Evolutionary conservation across 30 jellyfish, hydroid and myxozoan species (phyloP), one percentile per base, ranked within the genome.

Genomic region (Hydractinia symbiolongicarpus): DNA sequence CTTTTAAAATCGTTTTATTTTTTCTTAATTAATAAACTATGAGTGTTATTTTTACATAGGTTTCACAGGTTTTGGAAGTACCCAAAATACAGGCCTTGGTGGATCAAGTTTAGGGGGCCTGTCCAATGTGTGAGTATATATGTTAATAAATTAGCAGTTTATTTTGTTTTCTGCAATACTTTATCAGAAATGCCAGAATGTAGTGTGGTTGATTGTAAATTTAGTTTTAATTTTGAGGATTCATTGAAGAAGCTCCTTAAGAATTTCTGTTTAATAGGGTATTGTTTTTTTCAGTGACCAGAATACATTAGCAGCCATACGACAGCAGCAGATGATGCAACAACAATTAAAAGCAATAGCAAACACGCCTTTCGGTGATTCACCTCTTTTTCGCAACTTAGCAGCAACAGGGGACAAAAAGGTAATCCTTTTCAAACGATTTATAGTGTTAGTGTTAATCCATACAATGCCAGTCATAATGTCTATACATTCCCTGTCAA

Each of bases 331-430:
- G 81, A 87, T 85, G 5, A 82, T 90, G 13, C 97, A 90, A 72
- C 95, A 86, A 68, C 97, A 90, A 61, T 76, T 90, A 21, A 90
- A 90, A 67, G 97, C 96, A 13, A 82, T 90, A 50, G 90, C 95
- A 4, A 90, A 83, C 76, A 86, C 97, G 1, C 97, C 97, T 5
- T 90, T 90, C 75, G 97, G 97, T 21, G 97, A 90, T 78, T 85
- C 95, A 4, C 96, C 97, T 14, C 84, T 90, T 53, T 90, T 90
- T 86, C 84, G 97, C 55, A 90, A 90, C 83, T 70, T 90, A 16
- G 60, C 94, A 69, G 97, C 82, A 82, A 70, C 83, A 30, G 44
- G 44, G 44, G 44, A 30, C 44, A 30, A 30, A 30, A 30, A 30
- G 44, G 44, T 30, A 30, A 30, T 30, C 44, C 44, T 30, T 30